Evolutionary conservation across 1,140 invertebrate species (phyloP), one percentile per base, ranked within the genome.

Genomic region (Drosophila kurseongensis): DNA sequence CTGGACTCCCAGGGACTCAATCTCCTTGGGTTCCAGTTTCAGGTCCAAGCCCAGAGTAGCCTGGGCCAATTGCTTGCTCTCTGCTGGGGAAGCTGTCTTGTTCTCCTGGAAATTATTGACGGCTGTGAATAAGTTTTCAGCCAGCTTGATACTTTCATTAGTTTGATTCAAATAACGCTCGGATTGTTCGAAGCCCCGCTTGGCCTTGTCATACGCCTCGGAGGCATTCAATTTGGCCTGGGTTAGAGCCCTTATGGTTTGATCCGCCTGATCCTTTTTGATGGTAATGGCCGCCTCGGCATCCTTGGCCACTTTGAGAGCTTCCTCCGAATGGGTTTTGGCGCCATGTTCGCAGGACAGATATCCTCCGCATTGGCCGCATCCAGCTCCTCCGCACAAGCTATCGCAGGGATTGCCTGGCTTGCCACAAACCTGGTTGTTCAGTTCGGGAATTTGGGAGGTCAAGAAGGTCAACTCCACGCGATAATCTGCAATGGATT

Each of bases 301-400:
- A 81, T 98, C 95, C 75, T 96, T 96, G 7, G 97, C 97, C 75
- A 97, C 95, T 71, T 96, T 95, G 14, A 98, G 93, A 10, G 98
- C 97, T 89, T 96, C 96, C 66, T 96, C 95, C 5, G 97, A 97
- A 88, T 96, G 97, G 4, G 96, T 96, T 5, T 97, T 95, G 23
- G 98, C 97, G 2, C 98, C 98, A 78, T 95, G 93, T 74, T 97
- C 96, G 92, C 98, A 99, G 14, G 97, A 97, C 29, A 98, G 93
- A 18, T 77, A 89, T 12, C 96, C 97, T 54, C 98, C 98, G 93
- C 98, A 99, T 88, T 95, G 95, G 32, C 95, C 96, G 93, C 98
- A 99, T 0, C 97, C 97, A 44, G 97, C 98, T 16, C 98, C 98
- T 36, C 98, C 98, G 93, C 98, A 99, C 35, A 98, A 94, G 54